Percentiles rank a stretch among this genome's conserved stretches.
These are phyloP conservation scores for Ptycholaimellus sp. DNA, from an alignment of 2,888 invertebrate genomes.

Conservation along the genomic window DNA sequence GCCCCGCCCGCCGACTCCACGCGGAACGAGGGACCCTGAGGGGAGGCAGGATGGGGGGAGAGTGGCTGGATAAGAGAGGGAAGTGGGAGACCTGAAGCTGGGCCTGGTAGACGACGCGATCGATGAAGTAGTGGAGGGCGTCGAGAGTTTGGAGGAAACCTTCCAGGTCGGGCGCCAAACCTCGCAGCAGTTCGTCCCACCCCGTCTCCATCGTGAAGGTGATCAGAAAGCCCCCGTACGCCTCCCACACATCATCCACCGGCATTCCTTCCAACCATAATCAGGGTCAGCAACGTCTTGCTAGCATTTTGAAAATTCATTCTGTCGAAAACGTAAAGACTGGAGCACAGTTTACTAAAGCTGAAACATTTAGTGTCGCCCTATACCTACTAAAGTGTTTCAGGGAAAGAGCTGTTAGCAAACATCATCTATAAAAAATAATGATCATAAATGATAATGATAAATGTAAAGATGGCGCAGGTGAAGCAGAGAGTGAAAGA, in stretches of 20 bases:
- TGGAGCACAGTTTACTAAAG: not conserved
- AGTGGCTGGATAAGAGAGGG: too few species aligned
- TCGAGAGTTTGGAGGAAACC: slow-evolving; percentile 87
- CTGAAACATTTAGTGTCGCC: not conserved
- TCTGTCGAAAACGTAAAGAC: not conserved
- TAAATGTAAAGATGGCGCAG: too few species aligned
- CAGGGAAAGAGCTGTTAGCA: too few species aligned
- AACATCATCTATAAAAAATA: too few species aligned
- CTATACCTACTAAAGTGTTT: too few species aligned
- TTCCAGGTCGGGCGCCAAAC: slow-evolving; percentile 20
- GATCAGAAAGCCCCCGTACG: slow-evolving; percentile 22
- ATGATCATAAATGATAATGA: too few species aligned
- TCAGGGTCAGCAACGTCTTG: not conserved
- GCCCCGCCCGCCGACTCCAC: slow-evolving; percentile 48
- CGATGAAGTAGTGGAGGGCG: slow-evolving; percentile 44
- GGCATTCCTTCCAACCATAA: slow-evolving; percentile 12
- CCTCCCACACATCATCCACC: slow-evolving; percentile 23
- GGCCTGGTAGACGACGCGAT: slow-evolving; percentile 21
- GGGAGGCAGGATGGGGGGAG: too few species aligned
- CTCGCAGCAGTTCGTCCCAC: slow-evolving; percentile 21
- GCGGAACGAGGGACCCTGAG: slow-evolving; percentile 32
- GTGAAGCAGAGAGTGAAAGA: too few species aligned
- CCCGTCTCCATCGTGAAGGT: slow-evolving; percentile 25
- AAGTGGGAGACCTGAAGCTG: slow-evolving; percentile 20
- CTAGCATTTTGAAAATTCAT: not conserved